Base-by-base conservation (phyloP, 2,888 invertebrate species). In the Patella ulyssiponensis region DNA sequence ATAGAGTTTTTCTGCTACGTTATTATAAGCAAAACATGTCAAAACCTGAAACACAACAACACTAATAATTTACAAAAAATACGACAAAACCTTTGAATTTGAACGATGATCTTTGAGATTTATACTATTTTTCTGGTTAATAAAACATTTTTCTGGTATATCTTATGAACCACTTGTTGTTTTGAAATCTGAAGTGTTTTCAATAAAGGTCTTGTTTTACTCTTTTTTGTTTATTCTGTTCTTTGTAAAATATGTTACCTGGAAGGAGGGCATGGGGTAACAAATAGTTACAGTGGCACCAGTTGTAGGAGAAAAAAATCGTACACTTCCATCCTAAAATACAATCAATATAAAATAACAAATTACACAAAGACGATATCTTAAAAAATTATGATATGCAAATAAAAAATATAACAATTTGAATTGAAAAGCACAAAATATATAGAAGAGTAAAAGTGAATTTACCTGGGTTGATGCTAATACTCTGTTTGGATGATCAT, bases 241-340 rank as follows among this genome's bases (percentile, higher is more conserved):
- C 44, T 44, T 0, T 44, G 5, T 9, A 44, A 44, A 44, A 44
- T 44, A 44, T 9, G 9, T 75, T 80, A 89, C 89, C 82, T 87
- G 85, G 58, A 84, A 84, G 15, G 85, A 81, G 11, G 87, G 84
- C 82, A 88, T 80, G 0, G 88, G 88, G 73, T 85, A 88, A 20
- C 88, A 81, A 14, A 88, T 86, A 14, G 86, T 86, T 76, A 86
- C 64, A 5, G 84, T 83, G n/a, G 77, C 81, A 14, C 88, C 88
- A 14, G 86, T 85, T 11, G 84, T 77, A 58, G 88, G 87, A n/a
- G 87, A 86, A 58, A 88, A 82, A 20, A 89, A 74, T 12, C 88
- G 81, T 20, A 89, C 85, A 78, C 88, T 86, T 5, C 88, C 88
- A 84, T 88, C 88, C 87, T 88, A 76, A 5, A 78, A 83, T 44